Percentiles rank a stretch among this genome's conserved stretches.
Conservation (phyloP, 2,797 vertebrate species). For the Setipinna tenuifilis region DNA sequence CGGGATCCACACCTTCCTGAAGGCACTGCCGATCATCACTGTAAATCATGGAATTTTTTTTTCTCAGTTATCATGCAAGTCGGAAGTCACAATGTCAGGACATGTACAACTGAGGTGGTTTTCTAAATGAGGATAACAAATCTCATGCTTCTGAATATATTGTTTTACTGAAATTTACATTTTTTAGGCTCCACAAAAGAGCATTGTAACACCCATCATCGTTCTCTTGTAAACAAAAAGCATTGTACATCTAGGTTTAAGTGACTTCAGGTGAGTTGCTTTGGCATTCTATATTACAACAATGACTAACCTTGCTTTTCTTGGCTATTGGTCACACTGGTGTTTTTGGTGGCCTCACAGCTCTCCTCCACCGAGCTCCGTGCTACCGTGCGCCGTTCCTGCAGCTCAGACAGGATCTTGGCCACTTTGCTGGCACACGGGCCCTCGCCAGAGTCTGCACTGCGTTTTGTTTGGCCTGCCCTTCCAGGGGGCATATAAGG, state of each 20-base stretch:
- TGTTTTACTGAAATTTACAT: slow-evolving; percentile 17
- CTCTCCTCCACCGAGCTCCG: neutral
- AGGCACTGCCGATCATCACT: slow-evolving; percentile 50
- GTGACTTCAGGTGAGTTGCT: neutral
- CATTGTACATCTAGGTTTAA: too few species aligned
- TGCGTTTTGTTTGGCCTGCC: neutral
- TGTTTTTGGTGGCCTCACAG: neutral
- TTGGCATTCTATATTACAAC: neutral
- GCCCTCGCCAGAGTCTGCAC: neutral
- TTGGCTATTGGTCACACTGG: neutral
- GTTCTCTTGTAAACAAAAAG: neutral
- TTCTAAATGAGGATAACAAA: too few species aligned
- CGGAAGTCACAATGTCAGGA: neutral
- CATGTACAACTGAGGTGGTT: too few species aligned
- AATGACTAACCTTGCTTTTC: neutral
- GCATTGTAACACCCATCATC: too few species aligned
- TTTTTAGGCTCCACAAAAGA: neutral
- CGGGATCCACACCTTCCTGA: slow-evolving; percentile 45
- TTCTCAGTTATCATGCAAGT: neutral
- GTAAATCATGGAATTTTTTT: neutral
- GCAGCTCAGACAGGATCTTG: neutral
- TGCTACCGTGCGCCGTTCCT: neutral
- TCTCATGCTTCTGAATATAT: neutral
- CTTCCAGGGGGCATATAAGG: neutral
- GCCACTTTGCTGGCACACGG: slow-evolving; percentile 19